Evolutionary conservation across 2,797 vertebrate species (phyloP), one percentile per base, ranked within the genome.

Genomic region (Chaetophractus vellerosus): DNA sequence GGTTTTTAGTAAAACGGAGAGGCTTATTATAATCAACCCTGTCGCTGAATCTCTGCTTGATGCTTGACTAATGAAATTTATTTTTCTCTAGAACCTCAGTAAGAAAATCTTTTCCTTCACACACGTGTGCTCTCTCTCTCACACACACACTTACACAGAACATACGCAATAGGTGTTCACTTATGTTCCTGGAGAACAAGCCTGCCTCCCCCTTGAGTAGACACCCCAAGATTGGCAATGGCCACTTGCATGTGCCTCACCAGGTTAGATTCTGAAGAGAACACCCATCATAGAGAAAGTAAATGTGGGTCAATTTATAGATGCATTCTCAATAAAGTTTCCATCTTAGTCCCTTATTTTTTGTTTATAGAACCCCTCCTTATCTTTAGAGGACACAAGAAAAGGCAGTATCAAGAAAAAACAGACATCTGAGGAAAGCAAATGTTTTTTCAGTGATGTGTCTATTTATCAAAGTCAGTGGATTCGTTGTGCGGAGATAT

Each of bases 1-100:
- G 97, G 97, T 98, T 98, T 98, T 98, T 88, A n/a, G 96, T 97
- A 97, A 98, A 98, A 98, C 16, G 52, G 92, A 96, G 96, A 97
- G 95, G 96, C 94, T 98, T 98, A 98, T 98, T 97, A 97, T 94
- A 98, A 97, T 98, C 97, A 97, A 96, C 97, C 97, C 96, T 97
- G 94, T 96, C 98, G 96, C 96, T 95, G 95, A 98, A 93, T 98
- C 96, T 98, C 96, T 97, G 74, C 86, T 97, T 94, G 2, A 96
- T 0, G 92, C 90, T 97, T 92, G 0, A 97, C 95, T 98, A 98
- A 98, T 97, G 95, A 98, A 98, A 98, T 95, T 96, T 98, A 97
- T 97, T 98, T 98, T 98, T 98, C 94, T 98, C 94, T 83, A 92
- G 93, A 97, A 98, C 95, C 59, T 97, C 95, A 97, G 74, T 85